Base-by-base conservation (phyloP, 2,113 vertebrate species). In the Muscicapa adusta region DNA sequence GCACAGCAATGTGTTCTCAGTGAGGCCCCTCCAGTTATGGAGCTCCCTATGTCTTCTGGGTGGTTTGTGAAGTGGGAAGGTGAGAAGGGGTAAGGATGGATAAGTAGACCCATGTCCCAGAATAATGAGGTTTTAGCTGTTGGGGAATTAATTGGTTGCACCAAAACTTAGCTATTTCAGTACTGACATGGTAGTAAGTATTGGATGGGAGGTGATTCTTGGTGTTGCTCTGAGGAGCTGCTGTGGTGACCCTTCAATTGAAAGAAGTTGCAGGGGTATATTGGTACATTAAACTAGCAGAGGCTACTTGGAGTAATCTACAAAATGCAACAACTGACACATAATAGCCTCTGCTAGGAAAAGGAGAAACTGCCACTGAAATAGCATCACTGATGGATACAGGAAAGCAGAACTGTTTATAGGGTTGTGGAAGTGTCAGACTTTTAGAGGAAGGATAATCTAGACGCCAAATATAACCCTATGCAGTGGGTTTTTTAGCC, bases 211-310 rank as follows among this genome's bases (percentile, higher is more conserved):
- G 63, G 8, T 36, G 18, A 72, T 34, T 40, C 31, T 56, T 58
- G 22, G 18, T 72, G 34, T 23, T 85, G 40, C 36, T 75, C n/a
- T 62, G 25, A 23, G 36, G 19, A 84, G 36, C 31, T 48, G 28
- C n/a, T 75, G 6, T 2, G 1, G 4, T 22, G 4, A 42, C 6
- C 1, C 14, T 56, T 40, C 3, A 5, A 43, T 0, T 45, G 45
- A 65, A 11, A 34, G 24, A 89, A 40, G 8, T 24, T 82, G 26
- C 24, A 81, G 62, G 7, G 10, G 1, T 24, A 8, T 43, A 24
- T 60, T 22, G 19, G 10, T 25, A 3, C 9, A 31, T 26, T 60
- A 22, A 76, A 51, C 6, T 11, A 51, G 22, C 62, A 26, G 62
- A 36, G 36, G 36, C 9, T 51, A 6, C 18, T 18, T 36, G 33